A percentile compares a stretch with the other conserved stretches of the same genome.
Conservation (phyloP, 37 sponge, comb jelly and placozoan species). For the Diacarnus erythraeanus region DNA sequence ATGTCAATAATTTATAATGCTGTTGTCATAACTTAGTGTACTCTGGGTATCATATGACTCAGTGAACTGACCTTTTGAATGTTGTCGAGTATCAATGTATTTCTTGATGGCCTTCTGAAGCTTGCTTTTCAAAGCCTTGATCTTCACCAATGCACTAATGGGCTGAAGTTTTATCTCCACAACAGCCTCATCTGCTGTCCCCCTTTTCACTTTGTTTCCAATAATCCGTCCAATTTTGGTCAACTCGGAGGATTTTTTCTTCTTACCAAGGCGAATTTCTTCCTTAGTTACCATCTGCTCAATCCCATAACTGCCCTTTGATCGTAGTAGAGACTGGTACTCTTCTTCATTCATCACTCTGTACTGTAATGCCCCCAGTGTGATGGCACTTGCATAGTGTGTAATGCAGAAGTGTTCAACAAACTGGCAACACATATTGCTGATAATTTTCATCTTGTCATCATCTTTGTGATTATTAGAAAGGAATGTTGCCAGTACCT, state of each 20-base stretch:
- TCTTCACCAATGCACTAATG: slow-evolving; percentile 22
- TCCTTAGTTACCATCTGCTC: slow-evolving; percentile 16
- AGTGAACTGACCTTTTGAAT: neutral
- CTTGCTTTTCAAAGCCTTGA: slow-evolving; percentile 1
- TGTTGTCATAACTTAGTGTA: too few species aligned
- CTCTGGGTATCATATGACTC: too few species aligned
- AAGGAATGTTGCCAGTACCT: neutral
- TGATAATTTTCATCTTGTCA: neutral
- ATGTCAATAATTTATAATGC: too few species aligned
- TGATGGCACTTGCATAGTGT: slow-evolving; percentile 59
- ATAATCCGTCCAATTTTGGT: slow-evolving; percentile 38
- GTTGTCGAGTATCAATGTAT: slow-evolving; percentile 17
- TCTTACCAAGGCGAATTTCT: neutral
- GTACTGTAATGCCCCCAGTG: slow-evolving; percentile 63
- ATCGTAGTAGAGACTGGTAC: slow-evolving; percentile 14
- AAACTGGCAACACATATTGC: slow-evolving; percentile 31
- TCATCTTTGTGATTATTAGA: neutral
- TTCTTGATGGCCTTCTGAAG: slow-evolving; percentile 11
- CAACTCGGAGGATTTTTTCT: slow-evolving; percentile 30
- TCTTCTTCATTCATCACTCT: slow-evolving; percentile 48
- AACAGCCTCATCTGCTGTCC: slow-evolving; percentile 64
- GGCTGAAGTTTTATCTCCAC: slow-evolving; percentile 52
- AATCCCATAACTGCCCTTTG: slow-evolving; percentile 19
- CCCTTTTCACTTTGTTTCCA: slow-evolving; percentile 33
- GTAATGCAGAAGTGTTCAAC: slow-evolving; percentile 50